A percentile compares a stretch with the other conserved stretches of the same genome.
Conservation (phyloP, 2,797 vertebrate species). For the Parauchenoglanis punctatus region DNA sequence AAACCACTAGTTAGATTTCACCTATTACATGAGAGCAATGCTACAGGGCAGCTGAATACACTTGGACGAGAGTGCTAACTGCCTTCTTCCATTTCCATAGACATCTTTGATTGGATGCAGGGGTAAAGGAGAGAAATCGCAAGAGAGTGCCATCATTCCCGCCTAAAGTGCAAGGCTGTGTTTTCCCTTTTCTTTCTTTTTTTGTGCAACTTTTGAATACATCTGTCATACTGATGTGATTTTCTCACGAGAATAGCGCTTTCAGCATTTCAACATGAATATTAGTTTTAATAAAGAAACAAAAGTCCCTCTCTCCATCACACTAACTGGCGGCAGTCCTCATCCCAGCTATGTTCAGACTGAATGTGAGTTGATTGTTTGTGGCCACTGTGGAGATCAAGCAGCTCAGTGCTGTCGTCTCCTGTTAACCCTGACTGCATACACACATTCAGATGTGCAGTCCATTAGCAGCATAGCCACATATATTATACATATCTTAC, state of each 20-base stretch:
- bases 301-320: slow-evolving; percentile 35
- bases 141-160: not conserved
- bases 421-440: slow-evolving; percentile 62
- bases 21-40: not conserved
- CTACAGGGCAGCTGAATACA: not conserved
- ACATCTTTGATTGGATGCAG: no score
- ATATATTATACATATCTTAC: slow-evolving; percentile 49
- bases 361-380: slow-evolving; percentile 72
- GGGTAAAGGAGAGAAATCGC: not conserved
- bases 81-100: not conserved
- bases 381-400: slow-evolving; percentile 69
- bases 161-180: not conserved
- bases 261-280: slow-evolving; percentile 26
- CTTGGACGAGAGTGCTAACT: not conserved
- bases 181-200: not conserved
- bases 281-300: slow-evolving; percentile 49
- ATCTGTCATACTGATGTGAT: slow-evolving; percentile 5
- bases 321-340: slow-evolving; percentile 38
- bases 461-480: slow-evolving; percentile 49
- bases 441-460: slow-evolving; percentile 33
- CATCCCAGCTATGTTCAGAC: slow-evolving; percentile 52
- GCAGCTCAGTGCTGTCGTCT: slow-evolving; percentile 75
- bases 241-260: slow-evolving; percentile 9
- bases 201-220: not conserved
- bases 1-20: slow-evolving; percentile 5